Evolutionary conservation across 2,113 vertebrate genomes (phyloP), one percentile per base, ranked within the genome.

Genomic region (Vimba vimba): DNA sequence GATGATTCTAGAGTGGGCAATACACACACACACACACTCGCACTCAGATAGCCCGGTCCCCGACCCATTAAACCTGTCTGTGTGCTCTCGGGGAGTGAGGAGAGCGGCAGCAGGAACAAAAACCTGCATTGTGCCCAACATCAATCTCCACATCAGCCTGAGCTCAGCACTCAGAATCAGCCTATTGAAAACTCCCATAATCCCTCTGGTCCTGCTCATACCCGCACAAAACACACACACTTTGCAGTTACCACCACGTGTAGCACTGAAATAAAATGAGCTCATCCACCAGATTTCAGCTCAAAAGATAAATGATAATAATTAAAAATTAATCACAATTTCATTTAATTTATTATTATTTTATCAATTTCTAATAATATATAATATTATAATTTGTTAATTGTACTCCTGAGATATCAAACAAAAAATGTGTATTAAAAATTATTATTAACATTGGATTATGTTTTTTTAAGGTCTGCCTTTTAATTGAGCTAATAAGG

Each of bases 71-170:
- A 84, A 62, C 71, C 13, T 73, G 33, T 75, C 39, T 50, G n/a
- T 47, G 74, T 27, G 17, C 25, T 60, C n/a, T 43, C 9, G 69
- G n/a, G 8, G 27, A 84, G 11, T 45, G 50, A 47, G 71, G 59
- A 27, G 83, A 85, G 64, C 68, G 2, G 79, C 10, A 52, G 52
- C 36, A 62, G 36, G 23, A 45, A 84, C 94, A 93, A 95, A 94
- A 94, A 91, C 88, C 87, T 21, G 85, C 86, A 94, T 94, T 94
- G 92, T 94, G 90, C 90, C 64, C 73, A 86, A 91, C 92, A 93
- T 94, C 90, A 90, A 91, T 89, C 91, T 91, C 91, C 90, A 92
- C 91, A 93, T 94, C 93, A 92, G 93, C 89, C 89, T 92, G 87
- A 50, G 77, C 87, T 88, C 33, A 78, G 85, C 73, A 25, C 88